phyloP scores from a whole-genome alignment of 1,140 invertebrate species.

The Drosophila pseudoobscura region DNA sequence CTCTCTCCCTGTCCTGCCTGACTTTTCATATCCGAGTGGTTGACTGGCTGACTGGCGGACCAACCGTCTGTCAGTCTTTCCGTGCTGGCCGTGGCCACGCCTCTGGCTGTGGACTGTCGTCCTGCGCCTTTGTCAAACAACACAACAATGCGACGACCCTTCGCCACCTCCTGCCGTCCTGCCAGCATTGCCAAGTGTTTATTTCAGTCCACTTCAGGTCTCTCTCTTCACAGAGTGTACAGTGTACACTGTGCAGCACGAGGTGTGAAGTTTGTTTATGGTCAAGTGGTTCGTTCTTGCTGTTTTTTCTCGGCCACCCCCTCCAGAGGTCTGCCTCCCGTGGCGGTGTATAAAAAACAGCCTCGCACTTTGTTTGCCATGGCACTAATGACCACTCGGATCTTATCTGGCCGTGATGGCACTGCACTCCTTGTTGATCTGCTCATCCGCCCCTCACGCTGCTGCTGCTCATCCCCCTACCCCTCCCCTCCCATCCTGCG shows the following conservation, averaged over 20 bases:
- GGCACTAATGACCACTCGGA: slow-evolving; percentile 77
- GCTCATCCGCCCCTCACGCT: slow-evolving; percentile 4
- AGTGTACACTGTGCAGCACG: slow-evolving; percentile 34
- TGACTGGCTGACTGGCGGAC: neutral
- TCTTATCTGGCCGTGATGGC: slow-evolving; percentile 53
- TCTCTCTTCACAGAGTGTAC: slow-evolving; percentile 26
- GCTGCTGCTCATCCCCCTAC: slow-evolving; percentile 2
- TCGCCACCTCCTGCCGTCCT: slow-evolving; percentile 2
- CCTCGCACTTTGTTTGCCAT: slow-evolving; percentile 62
- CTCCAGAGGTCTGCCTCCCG: neutral
- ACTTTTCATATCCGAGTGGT: no score
- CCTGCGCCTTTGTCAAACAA: slow-evolving; percentile 58
- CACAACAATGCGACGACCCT: slow-evolving; percentile 50
- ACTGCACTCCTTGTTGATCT: slow-evolving; percentile 36
- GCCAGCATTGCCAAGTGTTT: slow-evolving; percentile 69
- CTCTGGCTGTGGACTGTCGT: slow-evolving; percentile 6
- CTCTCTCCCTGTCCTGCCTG: slow-evolving; percentile 1
- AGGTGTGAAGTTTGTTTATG: slow-evolving; percentile 81
- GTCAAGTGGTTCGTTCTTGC: slow-evolving; percentile 64
- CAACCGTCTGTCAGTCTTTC: slow-evolving; percentile 9
- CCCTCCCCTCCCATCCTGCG: neutral
- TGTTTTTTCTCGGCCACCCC: slow-evolving; percentile 28
- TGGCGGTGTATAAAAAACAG: slow-evolving; percentile 23
- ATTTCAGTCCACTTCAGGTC: slow-evolving; percentile 66
- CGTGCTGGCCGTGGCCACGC: slow-evolving; percentile 4